Base-by-base conservation (phyloP, 2,888 invertebrate genomes). In the Arge pagana region DNA sequence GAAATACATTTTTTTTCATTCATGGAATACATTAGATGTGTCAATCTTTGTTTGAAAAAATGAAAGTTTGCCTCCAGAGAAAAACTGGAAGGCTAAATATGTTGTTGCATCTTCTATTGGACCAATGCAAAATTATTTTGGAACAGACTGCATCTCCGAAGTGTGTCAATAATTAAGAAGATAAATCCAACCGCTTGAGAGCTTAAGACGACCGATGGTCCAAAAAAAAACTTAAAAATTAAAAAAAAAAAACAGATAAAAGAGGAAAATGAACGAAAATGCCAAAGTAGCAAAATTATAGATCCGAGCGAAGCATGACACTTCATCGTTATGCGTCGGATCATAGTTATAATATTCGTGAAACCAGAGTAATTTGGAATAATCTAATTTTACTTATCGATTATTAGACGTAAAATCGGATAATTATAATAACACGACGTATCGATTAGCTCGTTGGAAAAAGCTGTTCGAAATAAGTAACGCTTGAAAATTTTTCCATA, bases 201-300 rank as follows among this genome's bases (percentile, higher is more conserved):
- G 42, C 50, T 43, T 51, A 51, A 42, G 42, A 51, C 18, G 50
- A 43, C 50, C 40, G 36, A 51, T 51, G 50, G 28, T 51, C 35
- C 50, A 43, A 50, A 35, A 36, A 37, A 30, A 39, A 39, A 40
- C n/a, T n/a, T n/a, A n/a, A n/a, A n/a, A n/a, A n/a, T n/a, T n/a
- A 24, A n/a, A 13, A 35, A 35, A 35, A 13, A 13, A 35, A 35
- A 35, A 13, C 3, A 33, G 23, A 33, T 43, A n/a, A n/a, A n/a
- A n/a, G n/a, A n/a, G n/a, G n/a, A n/a, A n/a, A n/a, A n/a, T n/a
- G n/a, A n/a, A n/a, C n/a, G n/a, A n/a, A n/a, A 16, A 51, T 51
- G 50, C 50, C 50, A 51, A 51, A 51, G 50, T 51, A 51, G 50
- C 50, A 33, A 28, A 24, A 51, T 24, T 10, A 35, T 51, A 13